A percentile compares a stretch with the other conserved stretches of the same genome.
Evolutionary conservation across 2,797 vertebrate genomes (phyloP).

Genomic region (Sebastes taczanowskii): DNA sequence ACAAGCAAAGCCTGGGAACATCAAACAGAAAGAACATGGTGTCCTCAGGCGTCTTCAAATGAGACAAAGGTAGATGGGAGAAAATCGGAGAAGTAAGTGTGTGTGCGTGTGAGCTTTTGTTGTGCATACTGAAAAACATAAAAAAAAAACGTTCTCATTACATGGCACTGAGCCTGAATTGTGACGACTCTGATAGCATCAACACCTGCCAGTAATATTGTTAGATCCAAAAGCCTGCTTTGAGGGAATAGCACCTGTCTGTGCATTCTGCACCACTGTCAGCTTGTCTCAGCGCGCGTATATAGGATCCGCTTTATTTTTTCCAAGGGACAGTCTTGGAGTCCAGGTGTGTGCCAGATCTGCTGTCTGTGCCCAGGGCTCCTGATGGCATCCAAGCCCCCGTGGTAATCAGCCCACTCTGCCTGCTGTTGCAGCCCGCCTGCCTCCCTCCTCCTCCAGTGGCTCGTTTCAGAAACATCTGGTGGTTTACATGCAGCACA

Average conservation of each 20-base stretch:
- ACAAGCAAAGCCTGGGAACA: conserved; percentile 77
- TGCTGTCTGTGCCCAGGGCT: conserved; percentile 81
- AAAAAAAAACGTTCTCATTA: conserved; percentile 58
- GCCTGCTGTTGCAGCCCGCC: conserved; percentile 80
- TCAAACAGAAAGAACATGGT: conserved; percentile 77
- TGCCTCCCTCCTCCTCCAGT: conserved; percentile 79
- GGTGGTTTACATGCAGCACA: conserved; percentile 84
- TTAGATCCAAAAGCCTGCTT: conserved; percentile 77
- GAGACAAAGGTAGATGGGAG: conserved; percentile 59
- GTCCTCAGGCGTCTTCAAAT: conserved; percentile 70
- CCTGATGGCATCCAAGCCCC: conserved; percentile 83
- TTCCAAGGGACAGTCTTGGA: conserved; percentile 79
- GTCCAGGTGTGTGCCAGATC: conserved; percentile 83
- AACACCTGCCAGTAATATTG: conserved; percentile 80
- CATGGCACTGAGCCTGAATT: conserved; percentile 74
- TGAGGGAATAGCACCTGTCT: conserved; percentile 81
- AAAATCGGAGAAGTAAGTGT: conserved; percentile 21
- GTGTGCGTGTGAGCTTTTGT: conserved; percentile 2
- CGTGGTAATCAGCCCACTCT: conserved; percentile 83
- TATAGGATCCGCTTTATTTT: conserved; percentile 79
- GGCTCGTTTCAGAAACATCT: conserved; percentile 84
- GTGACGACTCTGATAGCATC: conserved; percentile 73
- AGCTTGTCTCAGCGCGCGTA: conserved; percentile 71
- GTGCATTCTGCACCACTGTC: conserved; percentile 76
- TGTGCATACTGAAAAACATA: conserved; percentile 32